Evolutionary conservation across 92 coral and sea anemone genomes (phyloP), one percentile per base, ranked within the genome.

Genomic region (Phenganax marumi): DNA sequence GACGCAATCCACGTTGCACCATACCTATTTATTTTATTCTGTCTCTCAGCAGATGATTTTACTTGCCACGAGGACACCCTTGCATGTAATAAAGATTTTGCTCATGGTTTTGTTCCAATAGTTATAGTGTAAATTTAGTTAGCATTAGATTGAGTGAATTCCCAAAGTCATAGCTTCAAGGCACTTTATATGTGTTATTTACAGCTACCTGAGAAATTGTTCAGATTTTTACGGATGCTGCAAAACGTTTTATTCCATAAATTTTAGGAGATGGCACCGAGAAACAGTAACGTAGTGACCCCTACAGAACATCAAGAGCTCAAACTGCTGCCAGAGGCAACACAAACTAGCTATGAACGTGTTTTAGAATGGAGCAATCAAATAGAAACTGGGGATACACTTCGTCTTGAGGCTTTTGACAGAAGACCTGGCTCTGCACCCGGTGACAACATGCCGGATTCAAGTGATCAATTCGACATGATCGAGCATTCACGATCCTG

Each of bases 311-410:
- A 63, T 50, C 73, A 24, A 61, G 60, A 50, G 19, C 68, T 78
- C 50, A 47, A 56, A 50, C 83, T 78, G 0, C 83, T 58, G 24
- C 68, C 83, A 3, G 83, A 68, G 8, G 68, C 58, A 18, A 68
- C 71, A 23, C 97, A 95, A 49, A 83, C 97, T 2, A 89, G 93
- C 65, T 85, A 91, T 53, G 99, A 96, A 26, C 93, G 92, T 91
- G 99, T 96, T 9, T 52, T 90, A 69, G 93, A 96, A 68, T 96
- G 99, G 99, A 87, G 89, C 85, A 92, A 86, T 49, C 91, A 88
- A 63, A 70, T 86, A 1, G 91, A 91, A n/a, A 68, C 88, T 6
- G 86, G 85, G 24, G 97, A 88, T 54, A 80, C 81, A 10, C 49
- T 3, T 43, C 46, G n/a, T 66, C 13, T 11, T 19, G 17, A 12